These are phyloP conservation scores for Drosophila nannoptera DNA, from an alignment of 1,140 invertebrate genomes.

Conservation along the genomic window DNA sequence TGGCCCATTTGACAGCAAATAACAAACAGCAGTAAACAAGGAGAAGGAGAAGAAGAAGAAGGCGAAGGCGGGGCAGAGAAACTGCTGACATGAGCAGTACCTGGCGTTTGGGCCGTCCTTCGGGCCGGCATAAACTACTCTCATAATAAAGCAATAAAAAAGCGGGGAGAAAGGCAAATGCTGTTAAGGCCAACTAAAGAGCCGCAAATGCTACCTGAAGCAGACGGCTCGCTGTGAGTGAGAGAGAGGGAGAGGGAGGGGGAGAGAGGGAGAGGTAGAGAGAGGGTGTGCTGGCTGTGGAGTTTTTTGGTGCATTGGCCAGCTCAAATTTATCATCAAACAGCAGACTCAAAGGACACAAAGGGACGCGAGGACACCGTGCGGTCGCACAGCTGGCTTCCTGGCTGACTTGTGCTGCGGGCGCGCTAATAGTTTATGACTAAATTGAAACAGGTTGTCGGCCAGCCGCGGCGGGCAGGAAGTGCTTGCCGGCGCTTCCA, in stretches of 20 bases:
- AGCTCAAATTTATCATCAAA: slow-evolving; percentile 74
- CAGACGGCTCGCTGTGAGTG: background rate
- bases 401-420: slow-evolving; percentile 51
- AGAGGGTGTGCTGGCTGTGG: slow-evolving; percentile 8
- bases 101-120: slow-evolving; percentile 14
- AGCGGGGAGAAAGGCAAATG: slow-evolving; percentile 54
- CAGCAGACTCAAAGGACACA: slow-evolving; percentile 49
- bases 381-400: slow-evolving; percentile 68
- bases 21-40: slow-evolving; percentile 17
- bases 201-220: slow-evolving; percentile 57
- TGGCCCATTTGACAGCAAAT: slow-evolving; percentile 11
- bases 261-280: background rate
- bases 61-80: background rate
- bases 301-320: slow-evolving; percentile 30
- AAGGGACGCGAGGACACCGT: slow-evolving; percentile 37
- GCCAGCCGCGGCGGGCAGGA: background rate
- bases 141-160: slow-evolving; percentile 75
- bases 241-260: background rate
- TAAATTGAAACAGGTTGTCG: slow-evolving; percentile 74
- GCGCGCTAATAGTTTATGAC: slow-evolving; percentile 59
- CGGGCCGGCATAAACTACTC: slow-evolving; percentile 25
- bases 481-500: slow-evolving; percentile 24
- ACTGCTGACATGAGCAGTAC: slow-evolving; percentile 11
- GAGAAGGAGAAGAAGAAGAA: background rate
- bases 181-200: slow-evolving; percentile 57